A percentile compares a stretch with the other conserved stretches of the same genome.
phyloP scores from a whole-genome alignment of 2,888 invertebrate species.

The Ophioninae sp. region DNA sequence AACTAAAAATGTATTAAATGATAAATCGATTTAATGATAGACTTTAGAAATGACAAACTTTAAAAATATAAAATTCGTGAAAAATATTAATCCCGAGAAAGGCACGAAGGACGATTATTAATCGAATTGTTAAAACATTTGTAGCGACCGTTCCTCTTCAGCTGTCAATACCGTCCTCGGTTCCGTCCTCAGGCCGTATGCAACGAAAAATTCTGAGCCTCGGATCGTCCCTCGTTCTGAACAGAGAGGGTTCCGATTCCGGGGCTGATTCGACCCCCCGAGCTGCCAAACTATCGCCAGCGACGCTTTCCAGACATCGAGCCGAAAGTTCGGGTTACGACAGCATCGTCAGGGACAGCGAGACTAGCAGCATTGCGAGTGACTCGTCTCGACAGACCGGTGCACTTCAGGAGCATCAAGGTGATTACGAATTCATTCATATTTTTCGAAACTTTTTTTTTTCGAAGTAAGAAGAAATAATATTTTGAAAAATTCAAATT shows the following conservation, averaged over 20 bases:
- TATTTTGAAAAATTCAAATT: too few relatives aligned
- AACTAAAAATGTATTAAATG: too few relatives aligned
- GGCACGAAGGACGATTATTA: background rate
- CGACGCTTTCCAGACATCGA: constrained; percentile 87
- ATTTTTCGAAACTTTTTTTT: too few relatives aligned
- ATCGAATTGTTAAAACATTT: constrained; percentile 16
- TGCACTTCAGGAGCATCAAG: constrained; percentile 79
- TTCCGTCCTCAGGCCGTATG: constrained; percentile 85
- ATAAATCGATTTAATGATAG: too few relatives aligned
- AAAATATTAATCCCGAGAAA: too few relatives aligned
- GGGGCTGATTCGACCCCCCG: constrained; percentile 92
- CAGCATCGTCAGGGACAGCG: constrained; percentile 93
- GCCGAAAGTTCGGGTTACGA: constrained; percentile 95
- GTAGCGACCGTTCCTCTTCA: constrained; percentile 74
- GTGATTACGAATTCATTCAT: constrained; percentile 66
- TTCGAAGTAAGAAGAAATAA: background rate
- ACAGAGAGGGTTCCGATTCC: constrained; percentile 91
- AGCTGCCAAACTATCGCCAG: constrained; percentile 90
- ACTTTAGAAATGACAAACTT: too few relatives aligned
- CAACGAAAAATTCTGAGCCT: constrained; percentile 85
- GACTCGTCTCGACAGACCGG: constrained; percentile 83
- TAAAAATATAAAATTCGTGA: too few relatives aligned
- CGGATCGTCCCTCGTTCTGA: constrained; percentile 85
- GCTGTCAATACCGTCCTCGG: constrained; percentile 82
- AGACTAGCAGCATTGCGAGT: constrained; percentile 93